Conservation (phyloP, 2,113 vertebrate species). For the Prolemur simus region DNA sequence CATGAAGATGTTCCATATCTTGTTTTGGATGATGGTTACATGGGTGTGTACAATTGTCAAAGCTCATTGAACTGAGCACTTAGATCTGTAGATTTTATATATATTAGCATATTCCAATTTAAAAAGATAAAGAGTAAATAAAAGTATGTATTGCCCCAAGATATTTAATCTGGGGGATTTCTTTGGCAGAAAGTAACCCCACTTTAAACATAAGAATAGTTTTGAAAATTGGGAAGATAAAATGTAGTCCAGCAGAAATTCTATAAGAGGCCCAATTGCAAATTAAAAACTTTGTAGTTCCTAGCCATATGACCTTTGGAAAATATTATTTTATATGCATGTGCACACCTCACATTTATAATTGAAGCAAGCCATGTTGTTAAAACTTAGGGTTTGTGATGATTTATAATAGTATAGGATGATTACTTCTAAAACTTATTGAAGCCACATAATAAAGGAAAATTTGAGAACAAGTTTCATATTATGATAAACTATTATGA, state of each 20-base stretch:
- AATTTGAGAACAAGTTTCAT: not conserved
- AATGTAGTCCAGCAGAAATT: not conserved
- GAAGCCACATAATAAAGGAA: slow-evolving; percentile 9
- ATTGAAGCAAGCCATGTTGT: not conserved
- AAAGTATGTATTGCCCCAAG: not conserved
- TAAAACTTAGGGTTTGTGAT: not conserved
- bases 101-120: not conserved
- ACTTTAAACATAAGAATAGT: not conserved
- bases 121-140: not conserved
- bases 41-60: not conserved
- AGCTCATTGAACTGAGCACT: not conserved
- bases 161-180: slow-evolving; percentile 2
- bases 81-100: not conserved
- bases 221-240: slow-evolving; percentile 37
- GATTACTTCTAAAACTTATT: slow-evolving; percentile 17
- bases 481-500: not conserved
- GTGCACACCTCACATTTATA: not conserved
- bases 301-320: not conserved
- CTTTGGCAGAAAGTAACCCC: not conserved
- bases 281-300: not conserved
- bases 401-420: not conserved
- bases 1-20: not conserved
- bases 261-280: not conserved
- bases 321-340: not conserved
- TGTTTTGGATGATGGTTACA: not conserved